Conservation (phyloP, 2,113 vertebrate genomes). For the Monopterus albus region DNA sequence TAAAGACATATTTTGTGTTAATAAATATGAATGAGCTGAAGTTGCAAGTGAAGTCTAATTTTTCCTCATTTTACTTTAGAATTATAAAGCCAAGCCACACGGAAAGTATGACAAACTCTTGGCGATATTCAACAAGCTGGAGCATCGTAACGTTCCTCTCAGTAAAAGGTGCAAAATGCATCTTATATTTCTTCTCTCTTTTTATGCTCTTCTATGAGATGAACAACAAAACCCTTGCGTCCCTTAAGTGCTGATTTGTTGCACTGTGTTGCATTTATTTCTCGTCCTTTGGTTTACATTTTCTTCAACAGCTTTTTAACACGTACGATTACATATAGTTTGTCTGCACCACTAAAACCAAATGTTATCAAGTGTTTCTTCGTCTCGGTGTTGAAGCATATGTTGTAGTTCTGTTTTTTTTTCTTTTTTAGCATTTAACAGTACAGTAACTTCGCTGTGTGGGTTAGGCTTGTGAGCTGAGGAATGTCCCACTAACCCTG, state of each 20-base stretch:
- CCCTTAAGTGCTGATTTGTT: slow-evolving; percentile 31
- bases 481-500: slow-evolving; percentile 75
- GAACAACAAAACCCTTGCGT: slow-evolving; percentile 22
- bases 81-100: background rate
- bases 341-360: slow-evolving; percentile 20
- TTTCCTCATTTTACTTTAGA: background rate
- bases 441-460: slow-evolving; percentile 50
- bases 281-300: slow-evolving; percentile 32
- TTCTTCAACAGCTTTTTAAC: slow-evolving; percentile 41
- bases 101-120: background rate
- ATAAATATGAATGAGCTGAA: too few species aligned
- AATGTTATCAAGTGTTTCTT: slow-evolving; percentile 10
- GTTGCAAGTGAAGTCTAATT: too few species aligned
- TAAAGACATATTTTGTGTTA: too few species aligned
- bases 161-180: slow-evolving; percentile 8
- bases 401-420: slow-evolving; percentile 22
- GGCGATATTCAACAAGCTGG: background rate
- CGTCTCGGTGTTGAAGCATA: background rate
- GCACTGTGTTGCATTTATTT: slow-evolving; percentile 30
- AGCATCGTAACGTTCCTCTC: background rate
- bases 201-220: slow-evolving; percentile 19
- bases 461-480: slow-evolving; percentile 57
- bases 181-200: slow-evolving; percentile 20
- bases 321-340: slow-evolving; percentile 27
- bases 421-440: slow-evolving; percentile 39